Conservation (phyloP, 2,113 vertebrate genomes). For the Elachura formosa region DNA sequence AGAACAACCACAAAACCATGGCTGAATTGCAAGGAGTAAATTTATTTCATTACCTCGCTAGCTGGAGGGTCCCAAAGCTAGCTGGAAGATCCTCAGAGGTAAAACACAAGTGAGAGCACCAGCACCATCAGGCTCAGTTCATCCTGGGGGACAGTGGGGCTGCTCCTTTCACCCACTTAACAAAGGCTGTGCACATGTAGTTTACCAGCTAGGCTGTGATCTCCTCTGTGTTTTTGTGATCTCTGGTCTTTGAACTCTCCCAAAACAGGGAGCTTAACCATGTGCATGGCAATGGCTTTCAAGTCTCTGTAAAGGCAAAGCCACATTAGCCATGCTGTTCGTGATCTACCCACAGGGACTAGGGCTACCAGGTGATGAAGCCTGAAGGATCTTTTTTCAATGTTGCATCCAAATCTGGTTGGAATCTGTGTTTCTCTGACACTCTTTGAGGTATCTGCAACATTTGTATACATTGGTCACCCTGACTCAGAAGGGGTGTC, state of each 20-base stretch:
- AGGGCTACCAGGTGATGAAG: background rate
- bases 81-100: background rate
- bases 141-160: no score
- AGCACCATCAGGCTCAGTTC: background rate
- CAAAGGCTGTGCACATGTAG: rapidly evolving
- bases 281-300: background rate
- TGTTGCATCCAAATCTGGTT: background rate
- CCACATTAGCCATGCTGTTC: rapidly evolving
- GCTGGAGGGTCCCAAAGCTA: background rate
- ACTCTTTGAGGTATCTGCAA: background rate
- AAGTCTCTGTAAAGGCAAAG: background rate
- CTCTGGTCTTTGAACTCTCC: background rate
- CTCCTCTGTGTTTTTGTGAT: background rate
- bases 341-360: background rate
- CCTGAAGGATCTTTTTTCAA: background rate
- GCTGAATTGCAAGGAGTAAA: background rate
- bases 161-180: background rate
- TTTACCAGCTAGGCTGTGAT: background rate
- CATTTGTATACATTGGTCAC: background rate
- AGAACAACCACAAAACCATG: background rate
- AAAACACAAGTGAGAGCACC: background rate
- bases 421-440: background rate
- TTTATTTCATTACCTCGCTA: background rate
- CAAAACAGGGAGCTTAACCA: background rate
- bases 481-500: background rate